These are phyloP conservation scores for Scophthalmus maximus DNA, from an alignment of 2,113 vertebrate species.

Conservation along the genomic window DNA sequence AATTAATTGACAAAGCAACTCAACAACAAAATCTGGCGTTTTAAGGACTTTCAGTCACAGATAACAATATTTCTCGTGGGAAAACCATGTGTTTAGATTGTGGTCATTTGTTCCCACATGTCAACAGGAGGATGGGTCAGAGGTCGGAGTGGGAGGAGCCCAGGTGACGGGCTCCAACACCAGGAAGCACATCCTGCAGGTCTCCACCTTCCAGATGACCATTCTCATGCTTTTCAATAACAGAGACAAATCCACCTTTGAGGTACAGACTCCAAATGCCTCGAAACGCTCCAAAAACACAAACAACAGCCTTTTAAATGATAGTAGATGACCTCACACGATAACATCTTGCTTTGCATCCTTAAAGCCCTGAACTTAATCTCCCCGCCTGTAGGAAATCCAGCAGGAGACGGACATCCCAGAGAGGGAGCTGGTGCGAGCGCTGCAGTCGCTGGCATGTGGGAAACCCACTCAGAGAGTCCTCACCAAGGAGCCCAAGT, in stretches of 20 bases:
- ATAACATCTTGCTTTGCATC: not conserved
- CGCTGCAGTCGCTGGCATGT: constrained; percentile 96
- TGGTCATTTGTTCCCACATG: constrained; percentile 1
- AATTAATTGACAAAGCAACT: not conserved
- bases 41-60: not conserved
- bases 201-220: constrained; percentile 99
- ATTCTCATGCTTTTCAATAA: constrained; percentile 99
- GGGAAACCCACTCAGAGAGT: constrained; percentile 98
- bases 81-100: constrained; percentile 1
- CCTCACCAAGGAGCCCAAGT: constrained; percentile 98
- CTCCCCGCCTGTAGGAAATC: constrained; percentile 88
- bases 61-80: not conserved
- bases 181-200: constrained; percentile 98
- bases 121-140: constrained; percentile 95
- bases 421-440: constrained; percentile 96
- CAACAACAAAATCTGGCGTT: not conserved
- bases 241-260: constrained; percentile 97
- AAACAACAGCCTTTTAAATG: not conserved
- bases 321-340: not conserved
- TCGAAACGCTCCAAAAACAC: not conserved
- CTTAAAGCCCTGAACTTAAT: not conserved
- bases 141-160: constrained; percentile 95
- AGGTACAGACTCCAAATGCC: constrained; percentile 82
- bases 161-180: constrained; percentile 98
- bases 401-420: constrained; percentile 99